Base-by-base conservation (phyloP, 2,888 invertebrate genomes). In the Macaria liturata region DNA sequence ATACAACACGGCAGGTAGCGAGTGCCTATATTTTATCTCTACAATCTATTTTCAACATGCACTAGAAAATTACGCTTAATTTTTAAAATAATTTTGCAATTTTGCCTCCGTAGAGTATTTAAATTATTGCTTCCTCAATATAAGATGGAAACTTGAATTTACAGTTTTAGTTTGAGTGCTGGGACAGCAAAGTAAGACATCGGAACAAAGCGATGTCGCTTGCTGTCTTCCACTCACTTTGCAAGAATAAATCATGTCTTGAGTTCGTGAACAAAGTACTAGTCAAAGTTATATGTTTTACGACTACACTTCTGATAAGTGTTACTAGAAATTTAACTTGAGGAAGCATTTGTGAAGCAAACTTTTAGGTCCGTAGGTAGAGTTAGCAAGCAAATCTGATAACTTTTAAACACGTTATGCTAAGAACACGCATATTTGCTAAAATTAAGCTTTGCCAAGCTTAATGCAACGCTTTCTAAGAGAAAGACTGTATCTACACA, bases 1-100 rank as follows among this genome's bases (percentile, higher is more conserved):
- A 72, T 71, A 71, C 37, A 72, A 79, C 78, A 57, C 54, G 71
- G 78, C 85, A 83, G 87, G 82, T 90, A 87, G 82, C 79, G 72
- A 80, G 76, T 78, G 79, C 76, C 76, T 81, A 57, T 40, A 59
- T 80, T 76, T 72, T 75, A 73, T 71, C 66, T 75, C 70, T 74
- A 69, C 75, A 74, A 70, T 71, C 54, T 76, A 73, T 72, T 72
- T 78, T 74, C 75, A 80, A 76, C 77, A 76, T 64, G 74, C 75
- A 70, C 72, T 74, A 77, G 71, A 69, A 52, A 64, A 67, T 55
- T 71, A 71, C 64, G 78, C 78, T 76, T 75, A 67, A 62, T 66
- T 70, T 64, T 46, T 53, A 61, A 55, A 65, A 58, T 68, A 48
- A 65, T 69, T 68, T 67, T 65, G 49, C 57, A 48, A 63, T 53